Conservation (phyloP, 2,113 vertebrate genomes). For the Callaeas wilsoni region DNA sequence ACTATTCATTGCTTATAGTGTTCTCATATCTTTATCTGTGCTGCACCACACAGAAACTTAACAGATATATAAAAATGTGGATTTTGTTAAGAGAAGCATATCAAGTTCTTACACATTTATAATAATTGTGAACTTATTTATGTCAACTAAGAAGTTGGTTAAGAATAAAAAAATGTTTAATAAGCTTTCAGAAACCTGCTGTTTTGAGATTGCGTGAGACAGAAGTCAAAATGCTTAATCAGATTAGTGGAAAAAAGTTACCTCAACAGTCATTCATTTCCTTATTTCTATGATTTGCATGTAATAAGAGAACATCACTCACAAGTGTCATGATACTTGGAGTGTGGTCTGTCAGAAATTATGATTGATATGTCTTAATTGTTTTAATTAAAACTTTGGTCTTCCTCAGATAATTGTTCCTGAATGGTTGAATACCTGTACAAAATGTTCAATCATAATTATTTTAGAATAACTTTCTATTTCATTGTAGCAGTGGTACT, state of each 20-base stretch:
- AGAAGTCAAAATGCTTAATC: neutral
- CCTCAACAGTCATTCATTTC: neutral
- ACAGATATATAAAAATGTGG: neutral
- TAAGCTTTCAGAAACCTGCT: neutral
- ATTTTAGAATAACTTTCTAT: neutral
- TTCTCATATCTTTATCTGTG: neutral
- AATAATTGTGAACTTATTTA: neutral
- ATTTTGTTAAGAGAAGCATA: neutral
- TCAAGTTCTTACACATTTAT: neutral
- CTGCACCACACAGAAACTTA: neutral
- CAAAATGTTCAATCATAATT: rapidly evolving
- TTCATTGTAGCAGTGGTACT: neutral
- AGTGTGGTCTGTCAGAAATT: neutral
- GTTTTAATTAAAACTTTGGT: neutral
- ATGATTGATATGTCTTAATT: neutral
- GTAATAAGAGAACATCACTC: neutral
- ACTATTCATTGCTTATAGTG: neutral
- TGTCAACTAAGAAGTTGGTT: neutral
- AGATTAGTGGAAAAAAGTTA: neutral
- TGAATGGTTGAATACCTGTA: neutral
- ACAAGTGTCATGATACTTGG: neutral
- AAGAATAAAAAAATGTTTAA: neutral
- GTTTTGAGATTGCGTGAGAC: neutral
- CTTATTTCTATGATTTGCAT: neutral
- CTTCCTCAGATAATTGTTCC: neutral